Conservation (phyloP, 2,888 invertebrate genomes). For the Notodonta dromedarius region DNA sequence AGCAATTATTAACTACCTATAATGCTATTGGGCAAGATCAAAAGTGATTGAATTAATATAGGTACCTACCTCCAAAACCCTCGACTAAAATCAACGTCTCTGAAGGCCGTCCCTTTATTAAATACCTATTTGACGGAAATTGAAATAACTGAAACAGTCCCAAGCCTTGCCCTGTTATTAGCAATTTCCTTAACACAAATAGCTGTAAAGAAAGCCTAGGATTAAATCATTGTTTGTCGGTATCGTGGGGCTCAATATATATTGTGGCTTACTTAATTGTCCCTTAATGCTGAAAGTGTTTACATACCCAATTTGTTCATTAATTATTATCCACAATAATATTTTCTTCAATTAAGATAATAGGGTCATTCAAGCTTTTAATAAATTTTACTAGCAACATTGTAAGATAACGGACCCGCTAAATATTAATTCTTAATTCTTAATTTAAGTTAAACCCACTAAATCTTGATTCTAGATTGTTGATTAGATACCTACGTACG, state of each 20-base stretch:
- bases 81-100: constrained; percentile 34
- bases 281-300: neutral
- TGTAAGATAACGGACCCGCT: too few species aligned
- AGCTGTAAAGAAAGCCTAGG: constrained; percentile 20
- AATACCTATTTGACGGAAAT: constrained; percentile 58
- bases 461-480: too few species aligned
- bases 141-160: constrained; percentile 56
- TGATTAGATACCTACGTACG: too few species aligned
- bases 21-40: constrained; percentile 12
- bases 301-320: neutral
- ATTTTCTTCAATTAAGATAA: neutral
- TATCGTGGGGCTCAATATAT: neutral
- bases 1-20: neutral
- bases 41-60: constrained; percentile 20
- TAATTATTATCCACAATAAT: neutral
- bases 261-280: neutral
- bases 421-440: too few species aligned
- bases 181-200: constrained; percentile 45
- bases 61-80: neutral
- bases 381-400: too few species aligned
- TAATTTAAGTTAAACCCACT: too few species aligned
- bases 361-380: too few species aligned
- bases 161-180: constrained; percentile 42
- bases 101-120: constrained; percentile 52
- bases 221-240: neutral